Evolutionary conservation across 2,797 vertebrate genomes (phyloP).

Genomic region (Molothrus aeneus): DNA sequence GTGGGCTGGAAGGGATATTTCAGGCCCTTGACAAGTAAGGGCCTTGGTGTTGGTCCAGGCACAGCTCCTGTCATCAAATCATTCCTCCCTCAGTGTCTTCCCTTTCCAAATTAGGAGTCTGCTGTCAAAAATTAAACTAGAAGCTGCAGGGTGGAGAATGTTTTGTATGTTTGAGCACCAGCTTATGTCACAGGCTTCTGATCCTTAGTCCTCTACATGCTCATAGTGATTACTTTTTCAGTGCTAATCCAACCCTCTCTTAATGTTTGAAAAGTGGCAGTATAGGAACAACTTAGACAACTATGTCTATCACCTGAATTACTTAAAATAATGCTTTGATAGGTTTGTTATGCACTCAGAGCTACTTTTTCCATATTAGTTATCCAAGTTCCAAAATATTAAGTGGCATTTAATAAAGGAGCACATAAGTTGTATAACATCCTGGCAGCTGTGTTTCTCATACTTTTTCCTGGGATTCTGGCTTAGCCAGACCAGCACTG

Average conservation of each 20-base stretch:
- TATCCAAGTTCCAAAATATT: background rate
- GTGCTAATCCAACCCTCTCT: background rate
- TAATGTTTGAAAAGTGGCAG: background rate
- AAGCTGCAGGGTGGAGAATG: background rate
- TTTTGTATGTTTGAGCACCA: background rate
- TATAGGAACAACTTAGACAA: background rate
- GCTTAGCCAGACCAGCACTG: background rate
- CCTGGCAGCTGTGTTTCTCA: background rate
- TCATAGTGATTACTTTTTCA: background rate
- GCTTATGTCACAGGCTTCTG: background rate
- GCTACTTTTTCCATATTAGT: background rate
- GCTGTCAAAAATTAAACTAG: background rate
- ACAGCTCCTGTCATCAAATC: background rate
- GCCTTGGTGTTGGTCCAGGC: background rate
- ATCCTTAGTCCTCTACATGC: background rate
- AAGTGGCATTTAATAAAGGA: background rate
- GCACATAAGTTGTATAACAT: background rate
- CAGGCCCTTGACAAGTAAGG: background rate
- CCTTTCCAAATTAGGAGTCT: constrained; percentile 9
- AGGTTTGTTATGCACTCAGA: background rate
- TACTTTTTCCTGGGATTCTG: background rate
- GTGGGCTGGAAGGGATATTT: background rate
- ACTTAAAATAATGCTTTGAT: background rate
- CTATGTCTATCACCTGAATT: background rate
- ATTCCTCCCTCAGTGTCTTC: background rate